Evolutionary conservation across 2,113 vertebrate species (phyloP), one percentile per base, ranked within the genome.

Genomic region (Psammodynastes pulverulentus): DNA sequence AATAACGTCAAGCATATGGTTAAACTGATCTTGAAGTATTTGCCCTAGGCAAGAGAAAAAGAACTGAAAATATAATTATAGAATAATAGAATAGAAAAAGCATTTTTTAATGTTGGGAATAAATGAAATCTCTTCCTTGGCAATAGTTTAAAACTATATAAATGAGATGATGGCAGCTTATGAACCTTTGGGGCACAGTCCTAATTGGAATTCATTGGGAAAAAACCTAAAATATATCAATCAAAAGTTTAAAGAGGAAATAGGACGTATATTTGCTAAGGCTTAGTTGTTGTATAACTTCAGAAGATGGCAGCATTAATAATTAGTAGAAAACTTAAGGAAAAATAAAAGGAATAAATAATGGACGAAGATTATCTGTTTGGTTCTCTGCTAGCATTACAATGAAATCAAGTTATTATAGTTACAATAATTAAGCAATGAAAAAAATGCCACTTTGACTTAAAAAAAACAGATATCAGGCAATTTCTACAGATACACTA

Each of bases 1-100:
- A 54, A 34, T 84, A 45, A 54, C 13, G 19, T 43, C 23, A 45
- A 56, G 23, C 43, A 58, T 45, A 46, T 17, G 23, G 23, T 84
- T 84, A 91, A 86, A 56, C 54, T 46, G 21, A 43, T 45, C 51
- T 54, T n/a, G 43, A 54, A 91, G 56, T 91, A 91, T 91, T 91
- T 91, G 85, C 52, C 52, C 5, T 56, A 45, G 39, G 79, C 43
- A 12, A 86, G 72, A n/a, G 52, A 84, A 86, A 91, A 86, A 85
- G 13, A 56, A 26, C 8, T 46, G 52, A 86, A 91, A 58, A 48
- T 86, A 34, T 48, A 84, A 90, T 84, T 54, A 51, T 84, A 46
- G n/a, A 89, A 46, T 89, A 62, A 48, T 89, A 9, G 34, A 54
- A 85, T 29, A 91, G 34, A n/a, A 56, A 91, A 91, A 91, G 19